Conservation (phyloP, 2,888 invertebrate species). For the Gortyna flavago region DNA sequence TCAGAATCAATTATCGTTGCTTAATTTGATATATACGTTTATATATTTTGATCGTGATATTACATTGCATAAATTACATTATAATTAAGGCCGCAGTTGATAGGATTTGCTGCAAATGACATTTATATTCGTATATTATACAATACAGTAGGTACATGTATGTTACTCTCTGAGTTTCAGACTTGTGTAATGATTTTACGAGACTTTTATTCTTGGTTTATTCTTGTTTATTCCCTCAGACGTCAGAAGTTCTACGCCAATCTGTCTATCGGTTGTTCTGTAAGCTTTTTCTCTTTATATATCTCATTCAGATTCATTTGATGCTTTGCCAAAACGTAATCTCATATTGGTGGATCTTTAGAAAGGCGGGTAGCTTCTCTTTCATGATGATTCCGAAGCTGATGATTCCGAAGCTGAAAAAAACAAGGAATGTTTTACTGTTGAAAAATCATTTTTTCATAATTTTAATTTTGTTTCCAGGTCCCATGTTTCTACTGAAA, state of each 20-base stretch:
- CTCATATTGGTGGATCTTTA: slow-evolving; percentile 29
- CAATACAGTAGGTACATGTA: slow-evolving; percentile 19
- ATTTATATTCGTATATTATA: slow-evolving; percentile 27
- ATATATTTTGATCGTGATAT: slow-evolving; percentile 27
- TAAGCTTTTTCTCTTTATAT: slow-evolving; percentile 33
- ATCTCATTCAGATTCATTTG: slow-evolving; percentile 54
- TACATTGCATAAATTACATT: slow-evolving; percentile 40
- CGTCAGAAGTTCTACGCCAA: slow-evolving; percentile 50
- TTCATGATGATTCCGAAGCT: slow-evolving; percentile 10
- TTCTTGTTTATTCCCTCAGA: slow-evolving; percentile 52
- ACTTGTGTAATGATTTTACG: slow-evolving; percentile 23
- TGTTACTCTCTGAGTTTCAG: slow-evolving; percentile 10
- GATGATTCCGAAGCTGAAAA: slow-evolving; percentile 2
- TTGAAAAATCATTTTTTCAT: background rate
- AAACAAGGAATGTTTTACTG: slow-evolving; percentile 7
- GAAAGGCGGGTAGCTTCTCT: slow-evolving; percentile 28
- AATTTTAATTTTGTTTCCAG: background rate
- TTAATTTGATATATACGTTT: slow-evolving; percentile 29
- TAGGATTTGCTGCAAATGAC: slow-evolving; percentile 27
- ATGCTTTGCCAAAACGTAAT: slow-evolving; percentile 59
- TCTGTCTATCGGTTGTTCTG: slow-evolving; percentile 51
- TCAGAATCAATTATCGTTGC: slow-evolving; percentile 36
- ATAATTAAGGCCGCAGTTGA: slow-evolving; percentile 35
- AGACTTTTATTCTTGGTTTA: slow-evolving; percentile 32
- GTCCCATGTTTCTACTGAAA: background rate